Base-by-base conservation (phyloP, 2,888 invertebrate genomes). In the Harpagoxenus sublaevis region DNA sequence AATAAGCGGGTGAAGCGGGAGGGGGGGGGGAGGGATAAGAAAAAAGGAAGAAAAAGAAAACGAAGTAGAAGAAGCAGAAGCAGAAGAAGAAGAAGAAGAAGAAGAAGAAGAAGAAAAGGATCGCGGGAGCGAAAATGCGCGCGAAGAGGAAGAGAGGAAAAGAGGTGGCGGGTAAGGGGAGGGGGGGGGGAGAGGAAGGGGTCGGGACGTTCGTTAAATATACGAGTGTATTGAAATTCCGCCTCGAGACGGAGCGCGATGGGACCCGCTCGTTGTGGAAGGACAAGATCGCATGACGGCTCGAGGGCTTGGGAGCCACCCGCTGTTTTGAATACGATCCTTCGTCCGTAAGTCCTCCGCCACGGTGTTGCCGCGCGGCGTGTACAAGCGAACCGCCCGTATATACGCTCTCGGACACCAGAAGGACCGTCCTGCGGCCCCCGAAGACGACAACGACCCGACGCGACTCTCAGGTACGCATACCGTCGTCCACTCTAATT, bases 401-500 rank as follows among this genome's bases (percentile, higher is more conserved):
- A 73, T 85, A 90, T 83, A 87, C 84, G 84, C 84, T 84, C 84
- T 84, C 78, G 75, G 55, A 78, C 77, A 42, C 86, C 65, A 84
- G 86, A 60, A 74, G 75, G 84, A 86, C 77, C 84, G 87, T 86
- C 86, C 86, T 83, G 81, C 6, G 83, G 83, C 83, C 45, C 83
- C 45, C 75, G 83, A 68, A 62, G 88, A 92, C 91, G 92, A 92
- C 92, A 91, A 92, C 92, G 92, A 92, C 89, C 92, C 91, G 89
- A 91, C 91, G 92, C 91, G 90, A 90, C 89, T 91, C 89, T 90
- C 91, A 87, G 92, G 91, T 91, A 93, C 93, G 93, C 94, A 93
- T 93, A 94, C 93, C 93, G 93, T 93, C 94, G 92, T 94, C 93
- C 94, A 94, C 94, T 94, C 94, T 95, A 95, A 95, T 95, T 95